phyloP scores from a whole-genome alignment of 2,113 vertebrate genomes.

The Cololabis saira region DNA sequence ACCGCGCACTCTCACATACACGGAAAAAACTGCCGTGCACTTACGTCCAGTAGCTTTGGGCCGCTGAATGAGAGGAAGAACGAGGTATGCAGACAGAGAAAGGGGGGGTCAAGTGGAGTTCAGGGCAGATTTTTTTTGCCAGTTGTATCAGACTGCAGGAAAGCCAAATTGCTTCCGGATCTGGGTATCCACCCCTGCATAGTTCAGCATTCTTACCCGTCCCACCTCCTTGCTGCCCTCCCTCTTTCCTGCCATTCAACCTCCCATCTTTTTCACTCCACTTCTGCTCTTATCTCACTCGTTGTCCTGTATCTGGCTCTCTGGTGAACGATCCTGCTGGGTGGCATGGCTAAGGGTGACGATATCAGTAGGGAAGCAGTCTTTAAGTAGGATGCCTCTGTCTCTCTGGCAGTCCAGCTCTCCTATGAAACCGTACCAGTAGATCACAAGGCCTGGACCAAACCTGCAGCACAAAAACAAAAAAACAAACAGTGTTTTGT shows the following conservation, averaged over 20 bases:
- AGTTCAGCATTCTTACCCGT: slow-evolving; percentile 48
- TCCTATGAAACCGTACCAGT: slow-evolving; percentile 97
- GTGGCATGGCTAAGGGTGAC: slow-evolving; percentile 85
- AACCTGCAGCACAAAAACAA: slow-evolving; percentile 82
- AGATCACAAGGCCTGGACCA: slow-evolving; percentile 97
- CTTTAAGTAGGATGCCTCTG: slow-evolving; percentile 94
- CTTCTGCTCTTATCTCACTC: slow-evolving; percentile 31
- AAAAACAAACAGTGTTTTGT: not conserved
- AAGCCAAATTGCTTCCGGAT: slow-evolving; percentile 93
- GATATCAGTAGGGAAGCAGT: slow-evolving; percentile 94
- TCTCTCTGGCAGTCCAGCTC: slow-evolving; percentile 96
- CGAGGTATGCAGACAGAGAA: slow-evolving; percentile 48
- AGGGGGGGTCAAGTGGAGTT: slow-evolving; percentile 92
- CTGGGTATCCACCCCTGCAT: slow-evolving; percentile 74
- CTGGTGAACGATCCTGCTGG: slow-evolving; percentile 58
- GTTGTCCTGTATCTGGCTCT: slow-evolving; percentile 45
- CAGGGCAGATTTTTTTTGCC: slow-evolving; percentile 88
- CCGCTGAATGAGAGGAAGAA: slow-evolving; percentile 48
- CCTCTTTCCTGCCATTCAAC: slow-evolving; percentile 52
- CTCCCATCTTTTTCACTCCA: slow-evolving; percentile 17
- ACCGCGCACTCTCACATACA: slow-evolving; percentile 38
- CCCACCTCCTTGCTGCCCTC: slow-evolving; percentile 35
- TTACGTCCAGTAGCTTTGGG: slow-evolving; percentile 40
- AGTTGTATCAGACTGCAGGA: slow-evolving; percentile 85
- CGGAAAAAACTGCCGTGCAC: slow-evolving; percentile 38